Evolutionary conservation across 2,797 vertebrate species (phyloP).

Genomic region (Pristis pectinata): DNA sequence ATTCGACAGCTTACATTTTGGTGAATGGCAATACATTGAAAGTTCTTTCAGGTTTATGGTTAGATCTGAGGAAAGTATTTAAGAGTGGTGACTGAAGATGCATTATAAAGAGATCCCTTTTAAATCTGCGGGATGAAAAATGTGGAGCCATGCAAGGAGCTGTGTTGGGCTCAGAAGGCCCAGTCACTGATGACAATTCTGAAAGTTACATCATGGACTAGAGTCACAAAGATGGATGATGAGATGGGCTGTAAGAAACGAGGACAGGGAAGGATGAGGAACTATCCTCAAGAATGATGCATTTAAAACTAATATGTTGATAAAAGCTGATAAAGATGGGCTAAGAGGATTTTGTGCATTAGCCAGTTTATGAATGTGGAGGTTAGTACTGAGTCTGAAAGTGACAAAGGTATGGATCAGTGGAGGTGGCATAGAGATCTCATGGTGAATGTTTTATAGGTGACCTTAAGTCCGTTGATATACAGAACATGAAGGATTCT

Average conservation of each 20-base stretch:
- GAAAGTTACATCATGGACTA: background rate
- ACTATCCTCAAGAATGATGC: background rate
- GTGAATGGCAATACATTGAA: background rate
- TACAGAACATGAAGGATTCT: background rate
- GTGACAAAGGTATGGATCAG: background rate
- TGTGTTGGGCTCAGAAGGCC: background rate
- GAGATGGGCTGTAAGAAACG: background rate
- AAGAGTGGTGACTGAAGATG: background rate
- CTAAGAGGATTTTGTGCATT: background rate
- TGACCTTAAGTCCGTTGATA: background rate
- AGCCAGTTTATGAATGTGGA: background rate
- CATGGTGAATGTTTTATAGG: background rate
- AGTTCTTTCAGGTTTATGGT: background rate
- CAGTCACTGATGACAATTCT: background rate
- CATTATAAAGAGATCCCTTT: background rate
- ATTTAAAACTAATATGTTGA: background rate
- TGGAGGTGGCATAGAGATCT: background rate
- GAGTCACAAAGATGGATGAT: background rate
- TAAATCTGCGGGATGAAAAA: background rate
- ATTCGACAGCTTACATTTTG: too few species aligned
- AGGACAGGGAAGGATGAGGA: background rate
- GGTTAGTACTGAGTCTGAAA: background rate
- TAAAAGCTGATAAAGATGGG: background rate
- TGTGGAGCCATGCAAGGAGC: background rate
- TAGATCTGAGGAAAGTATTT: background rate